Conservation (phyloP, 2,888 invertebrate species). For the Altica lythri region DNA sequence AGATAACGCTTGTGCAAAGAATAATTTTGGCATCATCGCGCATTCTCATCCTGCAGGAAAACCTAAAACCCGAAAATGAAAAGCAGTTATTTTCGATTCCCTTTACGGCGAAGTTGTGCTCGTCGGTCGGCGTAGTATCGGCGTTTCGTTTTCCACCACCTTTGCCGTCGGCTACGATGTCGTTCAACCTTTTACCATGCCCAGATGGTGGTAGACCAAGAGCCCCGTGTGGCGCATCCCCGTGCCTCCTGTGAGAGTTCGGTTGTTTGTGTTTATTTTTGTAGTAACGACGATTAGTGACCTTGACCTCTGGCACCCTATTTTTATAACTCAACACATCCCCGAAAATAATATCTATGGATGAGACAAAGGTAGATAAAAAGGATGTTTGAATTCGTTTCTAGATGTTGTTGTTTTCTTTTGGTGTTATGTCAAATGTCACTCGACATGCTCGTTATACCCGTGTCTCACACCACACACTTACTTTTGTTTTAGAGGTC, state of each 20-base stretch:
- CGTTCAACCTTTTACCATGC: background rate
- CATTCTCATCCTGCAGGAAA: constrained; percentile 39
- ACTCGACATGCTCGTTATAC: no score
- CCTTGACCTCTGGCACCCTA: constrained; percentile 47
- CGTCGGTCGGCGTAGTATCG: constrained; percentile 29
- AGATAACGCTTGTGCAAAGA: no score
- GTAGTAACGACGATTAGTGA: constrained; percentile 32
- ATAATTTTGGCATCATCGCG: constrained; percentile 25
- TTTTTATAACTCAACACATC: constrained; percentile 44
- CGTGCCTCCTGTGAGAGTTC: constrained; percentile 5
- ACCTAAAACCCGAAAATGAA: constrained; percentile 44
- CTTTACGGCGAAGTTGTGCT: constrained; percentile 45
- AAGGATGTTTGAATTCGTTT: constrained; percentile 42
- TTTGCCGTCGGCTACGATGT: constrained; percentile 6
- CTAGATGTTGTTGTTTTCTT: constrained; percentile 29
- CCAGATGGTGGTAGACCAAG: background rate
- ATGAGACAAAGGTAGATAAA: constrained; percentile 46
- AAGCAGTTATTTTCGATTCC: constrained; percentile 53
- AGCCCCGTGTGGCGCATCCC: background rate
- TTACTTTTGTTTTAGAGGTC: constrained; percentile 8
- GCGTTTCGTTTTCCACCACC: constrained; percentile 9
- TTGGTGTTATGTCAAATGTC: constrained; percentile 1
- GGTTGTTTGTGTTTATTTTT: constrained; percentile 46
- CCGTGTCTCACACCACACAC: background rate
- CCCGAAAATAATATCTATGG: constrained; percentile 36